phyloP scores from a whole-genome alignment of 2,113 vertebrate species.

The Hippolais icterina region DNA sequence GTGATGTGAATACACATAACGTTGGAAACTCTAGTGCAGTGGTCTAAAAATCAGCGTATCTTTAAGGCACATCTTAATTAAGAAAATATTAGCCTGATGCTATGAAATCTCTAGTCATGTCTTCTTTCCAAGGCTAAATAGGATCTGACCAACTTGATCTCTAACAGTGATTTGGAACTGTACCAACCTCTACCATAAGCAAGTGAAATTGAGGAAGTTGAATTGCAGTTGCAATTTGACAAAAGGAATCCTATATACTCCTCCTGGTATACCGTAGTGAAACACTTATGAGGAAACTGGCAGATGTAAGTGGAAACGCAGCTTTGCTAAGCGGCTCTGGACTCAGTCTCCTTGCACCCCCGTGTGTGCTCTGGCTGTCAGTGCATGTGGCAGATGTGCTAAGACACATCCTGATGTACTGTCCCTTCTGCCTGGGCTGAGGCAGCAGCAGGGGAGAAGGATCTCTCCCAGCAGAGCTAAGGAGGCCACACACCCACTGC shows the following conservation, averaged over 20 bases:
- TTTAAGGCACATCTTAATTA: not conserved
- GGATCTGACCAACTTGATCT: not conserved
- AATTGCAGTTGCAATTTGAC: not conserved
- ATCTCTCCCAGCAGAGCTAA: not conserved
- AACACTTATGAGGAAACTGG: not conserved
- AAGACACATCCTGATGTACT: not conserved
- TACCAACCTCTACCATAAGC: not conserved
- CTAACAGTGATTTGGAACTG: not conserved
- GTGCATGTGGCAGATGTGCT: not conserved
- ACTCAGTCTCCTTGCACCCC: not conserved
- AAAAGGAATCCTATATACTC: not conserved
- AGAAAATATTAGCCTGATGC: not conserved
- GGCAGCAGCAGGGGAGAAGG: not conserved
- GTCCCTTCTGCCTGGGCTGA: not conserved
- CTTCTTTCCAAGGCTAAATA: not conserved
- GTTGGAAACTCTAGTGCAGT: not conserved
- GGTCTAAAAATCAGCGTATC: not conserved
- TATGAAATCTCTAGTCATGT: not conserved
- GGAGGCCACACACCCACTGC: not conserved
- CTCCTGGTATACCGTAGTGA: not conserved
- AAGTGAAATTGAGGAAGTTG: not conserved
- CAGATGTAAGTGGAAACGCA: not conserved
- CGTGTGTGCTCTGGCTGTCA: not conserved
- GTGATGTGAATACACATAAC: not conserved
- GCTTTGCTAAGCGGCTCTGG: not conserved